Evolutionary conservation across 2,888 invertebrate genomes (phyloP).

Genomic region (Prenolepis imparis): DNA sequence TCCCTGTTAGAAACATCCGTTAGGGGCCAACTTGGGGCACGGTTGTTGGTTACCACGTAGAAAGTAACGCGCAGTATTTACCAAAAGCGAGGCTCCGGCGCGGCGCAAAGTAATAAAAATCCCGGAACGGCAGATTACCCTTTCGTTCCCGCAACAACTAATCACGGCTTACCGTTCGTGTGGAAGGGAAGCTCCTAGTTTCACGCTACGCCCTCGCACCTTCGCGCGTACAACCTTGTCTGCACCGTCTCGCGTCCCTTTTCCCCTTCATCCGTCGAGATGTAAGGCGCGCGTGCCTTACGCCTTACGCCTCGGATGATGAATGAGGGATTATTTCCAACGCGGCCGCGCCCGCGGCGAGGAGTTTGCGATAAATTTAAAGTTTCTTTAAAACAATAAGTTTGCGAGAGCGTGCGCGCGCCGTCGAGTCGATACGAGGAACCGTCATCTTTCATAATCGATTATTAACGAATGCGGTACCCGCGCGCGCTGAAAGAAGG

Average conservation of each 20-base stretch:
- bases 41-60: conserved; percentile 50
- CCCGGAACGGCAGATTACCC: conserved; percentile 77
- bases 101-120: conserved; percentile 76
- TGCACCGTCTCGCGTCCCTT: conserved; percentile 8
- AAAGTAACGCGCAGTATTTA: conserved; percentile 65
- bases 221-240: conserved; percentile 30
- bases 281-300: conserved; percentile 43
- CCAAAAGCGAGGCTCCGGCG: conserved; percentile 56
- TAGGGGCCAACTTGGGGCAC: conserved; percentile 51
- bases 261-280: conserved; percentile 36
- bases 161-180: conserved; percentile 76
- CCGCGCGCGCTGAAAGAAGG: conserved; percentile 67
- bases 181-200: conserved; percentile 58
- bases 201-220: conserved; percentile 20
- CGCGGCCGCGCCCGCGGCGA: conserved; percentile 64
- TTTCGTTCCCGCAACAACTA: conserved; percentile 77
- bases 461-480: conserved; percentile 81
- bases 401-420: conserved; percentile 61
- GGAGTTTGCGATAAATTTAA: conserved; percentile 82
- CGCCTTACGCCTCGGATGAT: conserved; percentile 76
- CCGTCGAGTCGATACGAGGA: conserved; percentile 76
- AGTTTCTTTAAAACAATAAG: conserved; percentile 82
- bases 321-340: conserved; percentile 82
- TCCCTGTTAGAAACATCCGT: conserved; percentile 42
- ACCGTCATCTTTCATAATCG: conserved; percentile 83